Base-by-base conservation (phyloP, 2,113 vertebrate genomes). In the Hypomesus transpacificus region DNA sequence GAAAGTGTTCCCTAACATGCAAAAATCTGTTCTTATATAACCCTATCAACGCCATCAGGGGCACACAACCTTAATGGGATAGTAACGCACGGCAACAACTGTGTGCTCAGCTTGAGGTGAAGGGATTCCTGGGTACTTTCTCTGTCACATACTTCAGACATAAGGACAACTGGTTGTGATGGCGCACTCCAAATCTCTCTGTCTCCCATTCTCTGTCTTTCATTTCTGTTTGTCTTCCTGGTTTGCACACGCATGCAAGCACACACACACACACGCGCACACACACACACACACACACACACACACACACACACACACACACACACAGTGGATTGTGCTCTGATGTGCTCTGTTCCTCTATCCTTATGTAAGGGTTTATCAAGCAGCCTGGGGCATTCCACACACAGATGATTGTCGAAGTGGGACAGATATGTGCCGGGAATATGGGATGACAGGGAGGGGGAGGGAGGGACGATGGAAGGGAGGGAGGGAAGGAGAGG, bases 291-390 rank as follows among this genome's bases (percentile, higher is more conserved):
- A 20, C 62, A 39, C 62, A 39, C 62, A 14, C 60, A 31, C 60
- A 62, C 60, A 62, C 60, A 31, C 16, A 24, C 57, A 59, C 57
- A 24, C 21, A 24, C 57, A 59, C 4, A 22, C 20, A 18, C 52
- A 14, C 17, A 18, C 52, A 14, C 53, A 61, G 59, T 61, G 59
- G 24, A 61, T 21, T 16, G 26, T 63, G 26, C 22, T 28, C 21
- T 62, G 60, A 31, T 31, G 60, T 62, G 59, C 59, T 62, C 61
- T 63, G 61, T 8, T 26, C 28, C 60, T 59, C n/a, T 4, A 16
- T 18, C 60, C 57, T 59, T 62, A 62, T 63, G 61, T 39, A 64
- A 16, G 22, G 17, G 28, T n/a, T 64, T 64, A 64, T 64, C 16
- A n/a, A 64, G 31, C 18, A n/a, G 18, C 62, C 61, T 64, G 18